Conservation (phyloP, 1,140 invertebrate species). For the Pygmarrhopalites habei region DNA sequence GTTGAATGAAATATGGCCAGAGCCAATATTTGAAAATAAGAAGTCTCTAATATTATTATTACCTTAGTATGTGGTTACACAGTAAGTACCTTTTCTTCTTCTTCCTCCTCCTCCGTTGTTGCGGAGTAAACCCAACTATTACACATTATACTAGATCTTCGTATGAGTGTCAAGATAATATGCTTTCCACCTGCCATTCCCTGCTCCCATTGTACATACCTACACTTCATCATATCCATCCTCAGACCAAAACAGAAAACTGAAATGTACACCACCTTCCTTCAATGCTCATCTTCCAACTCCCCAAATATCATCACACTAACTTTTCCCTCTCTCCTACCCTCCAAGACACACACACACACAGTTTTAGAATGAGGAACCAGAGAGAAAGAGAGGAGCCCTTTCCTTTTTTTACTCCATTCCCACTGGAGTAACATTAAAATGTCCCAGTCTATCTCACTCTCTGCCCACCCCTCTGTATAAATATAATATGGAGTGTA, state of each 20-base stretch:
- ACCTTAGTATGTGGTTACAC: background rate
- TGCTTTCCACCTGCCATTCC: conserved; percentile 19
- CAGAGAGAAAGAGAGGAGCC: too few relatives aligned
- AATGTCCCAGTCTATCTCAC: too few relatives aligned
- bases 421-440: too few relatives aligned
- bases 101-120: conserved; percentile 1
- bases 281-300: background rate
- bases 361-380: too few relatives aligned
- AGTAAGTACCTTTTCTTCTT: background rate
- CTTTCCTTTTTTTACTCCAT: too few relatives aligned
- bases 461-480: too few relatives aligned
- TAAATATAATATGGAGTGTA: too few relatives aligned
- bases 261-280: too few relatives aligned
- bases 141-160: background rate
- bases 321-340: background rate
- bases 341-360: background rate
- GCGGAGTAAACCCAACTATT: too few relatives aligned
- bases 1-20: background rate
- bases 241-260: too few relatives aligned
- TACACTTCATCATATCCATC: too few relatives aligned
- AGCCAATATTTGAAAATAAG: conserved; percentile 3
- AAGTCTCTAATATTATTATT: background rate
- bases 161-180: conserved; percentile 18
- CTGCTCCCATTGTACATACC: too few relatives aligned
- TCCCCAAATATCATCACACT: background rate